A percentile compares a stretch with the other conserved stretches of the same genome.
phyloP scores from a whole-genome alignment of 2,888 invertebrate genomes.

The Patella pellucida region DNA sequence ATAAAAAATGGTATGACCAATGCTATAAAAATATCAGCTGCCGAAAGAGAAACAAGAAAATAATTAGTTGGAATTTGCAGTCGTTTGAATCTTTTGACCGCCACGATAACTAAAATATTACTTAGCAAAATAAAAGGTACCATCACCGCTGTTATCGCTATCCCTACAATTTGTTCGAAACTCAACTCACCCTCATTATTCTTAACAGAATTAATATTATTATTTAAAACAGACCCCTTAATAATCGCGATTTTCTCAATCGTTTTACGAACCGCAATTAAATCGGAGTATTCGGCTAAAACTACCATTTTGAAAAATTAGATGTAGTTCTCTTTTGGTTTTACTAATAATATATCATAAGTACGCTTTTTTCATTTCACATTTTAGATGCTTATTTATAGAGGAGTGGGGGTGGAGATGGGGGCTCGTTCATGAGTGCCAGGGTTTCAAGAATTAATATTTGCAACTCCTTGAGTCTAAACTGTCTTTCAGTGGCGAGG shows the following conservation, averaged over 20 bases:
- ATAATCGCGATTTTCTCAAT: constrained; percentile 16
- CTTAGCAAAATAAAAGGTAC: constrained; percentile 76
- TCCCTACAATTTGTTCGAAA: constrained; percentile 33
- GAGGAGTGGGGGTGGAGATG: too few species aligned
- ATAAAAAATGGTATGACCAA: constrained; percentile 76
- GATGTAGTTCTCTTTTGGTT: too few species aligned
- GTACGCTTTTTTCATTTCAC: too few species aligned
- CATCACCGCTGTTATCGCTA: constrained; percentile 36
- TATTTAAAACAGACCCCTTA: not conserved
- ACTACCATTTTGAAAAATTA: not conserved
- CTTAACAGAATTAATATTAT: not conserved
- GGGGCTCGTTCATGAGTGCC: too few species aligned
- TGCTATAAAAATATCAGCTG: constrained; percentile 77
- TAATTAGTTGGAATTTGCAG: constrained; percentile 78
- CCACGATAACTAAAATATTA: constrained; percentile 76
- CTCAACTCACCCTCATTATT: not conserved
- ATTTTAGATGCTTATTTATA: too few species aligned
- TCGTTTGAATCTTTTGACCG: constrained; percentile 77
- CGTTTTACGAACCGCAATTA: constrained; percentile 17
- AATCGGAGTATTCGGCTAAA: not conserved
- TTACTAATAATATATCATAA: too few species aligned
- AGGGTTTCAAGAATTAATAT: too few species aligned
- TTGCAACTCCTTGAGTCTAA: too few species aligned
- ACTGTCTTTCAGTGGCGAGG: too few species aligned
- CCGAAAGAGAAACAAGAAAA: constrained; percentile 76